A percentile compares a stretch with the other conserved stretches of the same genome.
Evolutionary conservation across 2,113 vertebrate species (phyloP).

Genomic region (Pseudopipra pipra): DNA sequence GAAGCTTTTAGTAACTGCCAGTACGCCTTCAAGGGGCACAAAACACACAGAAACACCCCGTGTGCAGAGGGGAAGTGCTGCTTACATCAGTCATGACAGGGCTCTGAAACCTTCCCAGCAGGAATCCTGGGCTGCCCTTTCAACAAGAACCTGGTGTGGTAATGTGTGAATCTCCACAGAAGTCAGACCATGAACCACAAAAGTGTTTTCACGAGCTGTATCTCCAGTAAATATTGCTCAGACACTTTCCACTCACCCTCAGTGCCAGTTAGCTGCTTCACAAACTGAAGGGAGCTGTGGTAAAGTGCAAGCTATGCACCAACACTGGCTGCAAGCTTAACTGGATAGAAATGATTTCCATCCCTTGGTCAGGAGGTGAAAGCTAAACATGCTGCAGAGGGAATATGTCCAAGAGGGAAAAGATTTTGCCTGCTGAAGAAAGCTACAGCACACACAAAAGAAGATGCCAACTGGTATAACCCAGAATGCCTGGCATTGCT

Average conservation of each 20-base stretch:
- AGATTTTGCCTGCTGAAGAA: not conserved
- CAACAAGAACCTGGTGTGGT: not conserved
- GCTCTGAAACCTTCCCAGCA: not conserved
- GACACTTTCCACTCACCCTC: not conserved
- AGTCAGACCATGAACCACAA: not conserved
- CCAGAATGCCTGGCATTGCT: not conserved
- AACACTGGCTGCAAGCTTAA: not conserved
- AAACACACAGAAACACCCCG: not conserved
- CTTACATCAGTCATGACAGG: not conserved
- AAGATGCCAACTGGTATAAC: not conserved
- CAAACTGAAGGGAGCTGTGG: not conserved
- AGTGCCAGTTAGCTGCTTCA: not conserved
- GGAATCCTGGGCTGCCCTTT: not conserved
- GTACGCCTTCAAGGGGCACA: not conserved
- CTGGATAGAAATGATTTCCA: not conserved
- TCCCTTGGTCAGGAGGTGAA: not conserved
- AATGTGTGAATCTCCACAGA: not conserved
- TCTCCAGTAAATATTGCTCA: not conserved
- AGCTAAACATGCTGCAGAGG: not conserved
- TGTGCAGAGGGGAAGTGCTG: not conserved
- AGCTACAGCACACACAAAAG: not conserved
- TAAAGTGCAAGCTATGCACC: not conserved
- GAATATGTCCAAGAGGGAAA: not conserved
- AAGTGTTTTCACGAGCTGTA: not conserved
- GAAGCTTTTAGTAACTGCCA: not conserved